A percentile compares a stretch with the other conserved stretches of the same genome.
Evolutionary conservation across 2,113 vertebrate species (phyloP).

Genomic region (Corydoras sp.): DNA sequence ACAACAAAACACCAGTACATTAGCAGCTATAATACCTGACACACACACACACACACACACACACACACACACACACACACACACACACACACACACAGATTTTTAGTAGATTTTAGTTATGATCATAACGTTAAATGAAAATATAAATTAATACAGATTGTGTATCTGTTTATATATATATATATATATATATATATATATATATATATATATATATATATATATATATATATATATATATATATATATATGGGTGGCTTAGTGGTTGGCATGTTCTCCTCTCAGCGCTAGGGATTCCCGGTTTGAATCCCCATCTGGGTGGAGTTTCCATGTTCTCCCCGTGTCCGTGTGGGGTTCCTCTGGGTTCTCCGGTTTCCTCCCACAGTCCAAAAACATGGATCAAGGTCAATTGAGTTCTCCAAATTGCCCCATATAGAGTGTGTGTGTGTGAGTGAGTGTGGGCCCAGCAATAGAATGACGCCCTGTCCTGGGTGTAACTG

Average conservation of each 20-base stretch:
- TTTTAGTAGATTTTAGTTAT: background rate
- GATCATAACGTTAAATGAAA: background rate
- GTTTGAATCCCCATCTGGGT: too few relatives aligned
- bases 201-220: background rate
- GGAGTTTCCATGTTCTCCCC: too few relatives aligned
- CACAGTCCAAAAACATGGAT: too few relatives aligned
- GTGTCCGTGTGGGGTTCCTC: too few relatives aligned
- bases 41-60: background rate
- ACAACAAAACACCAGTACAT: constrained; percentile 82
- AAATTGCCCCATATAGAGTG: too few relatives aligned
- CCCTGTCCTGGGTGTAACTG: too few relatives aligned
- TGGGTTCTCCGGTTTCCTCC: too few relatives aligned
- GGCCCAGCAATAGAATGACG: too few relatives aligned
- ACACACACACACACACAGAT: background rate
- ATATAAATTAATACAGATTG: background rate
- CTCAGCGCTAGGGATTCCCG: too few relatives aligned
- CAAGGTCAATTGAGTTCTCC: too few relatives aligned
- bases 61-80: background rate
- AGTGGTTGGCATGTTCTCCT: too few relatives aligned
- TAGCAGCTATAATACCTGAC: constrained; percentile 86
- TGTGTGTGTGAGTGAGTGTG: too few relatives aligned
- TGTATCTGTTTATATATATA: background rate
- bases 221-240: background rate
- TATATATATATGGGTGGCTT: background rate
- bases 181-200: background rate